Percentiles rank a stretch among this genome's conserved stretches.
These are phyloP conservation scores for Neosalanx taihuensis DNA, from an alignment of 2,797 vertebrate species.

Conservation along the genomic window DNA sequence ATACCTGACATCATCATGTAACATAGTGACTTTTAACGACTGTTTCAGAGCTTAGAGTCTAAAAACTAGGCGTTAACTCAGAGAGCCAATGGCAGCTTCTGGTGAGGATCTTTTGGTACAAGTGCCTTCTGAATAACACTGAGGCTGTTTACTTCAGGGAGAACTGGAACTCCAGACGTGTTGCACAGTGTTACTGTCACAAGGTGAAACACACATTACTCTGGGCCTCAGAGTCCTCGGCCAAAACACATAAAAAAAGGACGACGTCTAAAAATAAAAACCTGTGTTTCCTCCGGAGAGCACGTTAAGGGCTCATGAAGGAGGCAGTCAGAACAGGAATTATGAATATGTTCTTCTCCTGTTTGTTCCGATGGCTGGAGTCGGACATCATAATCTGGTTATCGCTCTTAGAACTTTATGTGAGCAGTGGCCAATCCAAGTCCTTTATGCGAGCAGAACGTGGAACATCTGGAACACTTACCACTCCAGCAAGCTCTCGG, in stretches of 20 bases:
- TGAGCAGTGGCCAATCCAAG: background rate
- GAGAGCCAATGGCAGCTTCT: too few relatives aligned
- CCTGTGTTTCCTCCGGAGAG: background rate
- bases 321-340: slow-evolving; percentile 19
- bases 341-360: background rate
- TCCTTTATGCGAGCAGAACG: slow-evolving; percentile 5
- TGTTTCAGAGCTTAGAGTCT: too few relatives aligned
- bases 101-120: too few relatives aligned
- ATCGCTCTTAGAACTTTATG: background rate
- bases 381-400: background rate
- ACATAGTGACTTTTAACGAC: too few relatives aligned
- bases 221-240: slow-evolving; percentile 19
- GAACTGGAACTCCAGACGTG: slow-evolving; percentile 8
- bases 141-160: slow-evolving; percentile 21
- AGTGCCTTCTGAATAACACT: slow-evolving; percentile 4
- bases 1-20: too few relatives aligned
- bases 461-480: slow-evolving; percentile 37
- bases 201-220: slow-evolving; percentile 25
- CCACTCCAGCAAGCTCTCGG: background rate
- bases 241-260: slow-evolving; percentile 27
- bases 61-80: too few relatives aligned
- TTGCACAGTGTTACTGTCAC: slow-evolving; percentile 29
- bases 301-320: background rate
- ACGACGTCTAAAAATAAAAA: slow-evolving; percentile 22
- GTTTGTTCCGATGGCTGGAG: slow-evolving; percentile 8